Evolutionary conservation across 2,888 invertebrate genomes (phyloP), one percentile per base, ranked within the genome.

Genomic region (Timema cristinae): DNA sequence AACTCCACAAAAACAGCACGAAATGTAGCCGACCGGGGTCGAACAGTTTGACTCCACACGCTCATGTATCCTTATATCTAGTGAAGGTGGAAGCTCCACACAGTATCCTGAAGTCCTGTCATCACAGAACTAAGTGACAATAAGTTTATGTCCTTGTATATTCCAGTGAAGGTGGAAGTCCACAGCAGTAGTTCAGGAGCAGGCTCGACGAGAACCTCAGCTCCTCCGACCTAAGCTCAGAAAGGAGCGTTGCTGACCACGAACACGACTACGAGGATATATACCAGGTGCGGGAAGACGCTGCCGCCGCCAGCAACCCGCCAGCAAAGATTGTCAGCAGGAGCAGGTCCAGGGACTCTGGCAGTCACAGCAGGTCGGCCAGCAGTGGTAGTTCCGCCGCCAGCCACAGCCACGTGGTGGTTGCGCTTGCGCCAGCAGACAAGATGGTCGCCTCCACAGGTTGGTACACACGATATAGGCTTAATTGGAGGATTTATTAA

Each of bases 131-230:
- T 13, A 54, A 54, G 54, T n/a, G 54, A 13, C 61, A 32, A 32
- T 8, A 9, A 16, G 11, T 66, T 50, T 13, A 32, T 70, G 9
- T 66, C 32, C 50, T 69, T 61, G 63, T 69, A 69, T 75, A 73
- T 81, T 80, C 13, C 85, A 91, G 93, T 94, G 77, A 93, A 93
- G 87, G 94, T 93, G 66, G 94, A 94, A 83, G 90, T 94, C 69
- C 94, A 94, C 84, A 81, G 82, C 77, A 88, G 88, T 73, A 88
- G 87, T 76, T 87, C 87, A 76, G 88, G 88, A 70, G 87, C 88
- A 16, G 88, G 87, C 75, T 88, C 49, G 88, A 88, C 75, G 88
- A 88, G 81, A 88, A 88, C 72, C 83, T 87, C 11, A 87, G 87
- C 72, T 85, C 87, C 15, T 86, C 87, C 13, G 87, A 87, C 66